Evolutionary conservation across 2,113 vertebrate species (phyloP).

Genomic region (Neolamprologus modestus): DNA sequence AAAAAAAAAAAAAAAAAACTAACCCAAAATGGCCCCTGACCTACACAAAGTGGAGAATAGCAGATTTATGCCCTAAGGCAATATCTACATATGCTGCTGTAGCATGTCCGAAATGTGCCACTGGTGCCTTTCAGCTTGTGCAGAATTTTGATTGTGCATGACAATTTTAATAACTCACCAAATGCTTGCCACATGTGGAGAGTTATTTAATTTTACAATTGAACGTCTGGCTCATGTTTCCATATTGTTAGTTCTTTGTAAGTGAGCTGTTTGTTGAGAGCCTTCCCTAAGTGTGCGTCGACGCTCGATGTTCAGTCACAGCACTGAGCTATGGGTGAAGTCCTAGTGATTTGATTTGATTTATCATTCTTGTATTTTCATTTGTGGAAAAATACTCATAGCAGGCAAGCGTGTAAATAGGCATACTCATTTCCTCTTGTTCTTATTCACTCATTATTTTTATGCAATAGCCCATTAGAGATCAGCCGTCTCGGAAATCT

Average conservation of each 20-base stretch:
- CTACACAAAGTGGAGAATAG: neutral
- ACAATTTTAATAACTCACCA: neutral
- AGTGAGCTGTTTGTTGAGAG: neutral
- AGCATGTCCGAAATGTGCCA: neutral
- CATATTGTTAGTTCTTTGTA: neutral
- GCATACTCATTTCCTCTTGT: conserved; percentile 17
- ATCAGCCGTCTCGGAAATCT: conserved; percentile 29
- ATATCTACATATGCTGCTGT: neutral
- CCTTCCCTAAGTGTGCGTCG: neutral
- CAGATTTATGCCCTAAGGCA: neutral
- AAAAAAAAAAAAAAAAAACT: neutral
- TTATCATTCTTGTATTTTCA: conserved; percentile 31
- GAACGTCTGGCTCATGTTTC: neutral
- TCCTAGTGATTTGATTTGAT: conserved; percentile 18
- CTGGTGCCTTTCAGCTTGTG: neutral
- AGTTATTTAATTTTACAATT: neutral
- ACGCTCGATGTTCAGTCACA: neutral
- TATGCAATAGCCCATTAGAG: conserved; percentile 46
- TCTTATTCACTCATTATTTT: conserved; percentile 55
- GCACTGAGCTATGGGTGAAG: neutral
- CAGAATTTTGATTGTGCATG: neutral
- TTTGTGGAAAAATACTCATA: neutral
- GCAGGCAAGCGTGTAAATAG: conserved; percentile 36
- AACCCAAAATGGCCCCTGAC: neutral
- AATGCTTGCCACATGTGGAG: neutral